phyloP scores from a whole-genome alignment of 2,797 vertebrate species.

The Harpagifer antarcticus region DNA sequence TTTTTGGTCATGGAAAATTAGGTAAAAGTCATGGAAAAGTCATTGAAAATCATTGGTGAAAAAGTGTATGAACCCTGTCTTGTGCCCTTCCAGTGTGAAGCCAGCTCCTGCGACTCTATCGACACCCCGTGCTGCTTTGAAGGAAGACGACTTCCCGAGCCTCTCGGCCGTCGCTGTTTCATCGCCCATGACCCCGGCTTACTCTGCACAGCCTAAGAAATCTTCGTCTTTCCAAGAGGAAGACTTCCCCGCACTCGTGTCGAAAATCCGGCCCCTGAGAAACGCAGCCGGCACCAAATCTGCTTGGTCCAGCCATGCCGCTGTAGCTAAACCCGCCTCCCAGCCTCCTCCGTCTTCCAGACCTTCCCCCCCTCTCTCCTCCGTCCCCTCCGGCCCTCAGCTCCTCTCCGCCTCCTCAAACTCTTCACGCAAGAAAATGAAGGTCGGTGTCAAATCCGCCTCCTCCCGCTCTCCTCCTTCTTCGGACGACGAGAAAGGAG shows the following conservation, averaged over 20 bases:
- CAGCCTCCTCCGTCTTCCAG: slow-evolving; percentile 69
- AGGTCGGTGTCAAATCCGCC: slow-evolving; percentile 76
- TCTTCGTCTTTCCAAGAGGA: slow-evolving; percentile 93
- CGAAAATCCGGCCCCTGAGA: slow-evolving; percentile 85
- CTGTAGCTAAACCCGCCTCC: slow-evolving; percentile 76
- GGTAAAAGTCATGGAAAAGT: too few species aligned
- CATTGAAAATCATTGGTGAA: too few species aligned
- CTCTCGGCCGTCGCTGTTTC: slow-evolving; percentile 77
- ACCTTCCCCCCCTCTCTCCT: slow-evolving; percentile 47
- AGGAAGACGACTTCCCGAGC: slow-evolving; percentile 97
- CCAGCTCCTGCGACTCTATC: slow-evolving; percentile 32
- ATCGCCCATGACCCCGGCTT: slow-evolving; percentile 82
- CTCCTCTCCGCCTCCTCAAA: slow-evolving; percentile 67
- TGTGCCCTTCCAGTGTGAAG: slow-evolving; percentile 54
- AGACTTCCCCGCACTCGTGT: slow-evolving; percentile 96
- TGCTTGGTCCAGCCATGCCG: slow-evolving; percentile 88
- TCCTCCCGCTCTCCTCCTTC: slow-evolving; percentile 74
- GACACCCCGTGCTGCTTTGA: slow-evolving; percentile 74
- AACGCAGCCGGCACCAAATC: slow-evolving; percentile 83
- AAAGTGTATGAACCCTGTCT: too few species aligned
- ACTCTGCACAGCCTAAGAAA: slow-evolving; percentile 83
- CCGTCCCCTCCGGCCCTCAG: slow-evolving; percentile 65
- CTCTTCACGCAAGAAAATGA: slow-evolving; percentile 83
- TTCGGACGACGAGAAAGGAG: slow-evolving; percentile 80
- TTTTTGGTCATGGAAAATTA: too few species aligned